These are phyloP conservation scores for Chinchilla lanigera DNA, from an alignment of 2,113 vertebrate genomes.

Conservation along the genomic window DNA sequence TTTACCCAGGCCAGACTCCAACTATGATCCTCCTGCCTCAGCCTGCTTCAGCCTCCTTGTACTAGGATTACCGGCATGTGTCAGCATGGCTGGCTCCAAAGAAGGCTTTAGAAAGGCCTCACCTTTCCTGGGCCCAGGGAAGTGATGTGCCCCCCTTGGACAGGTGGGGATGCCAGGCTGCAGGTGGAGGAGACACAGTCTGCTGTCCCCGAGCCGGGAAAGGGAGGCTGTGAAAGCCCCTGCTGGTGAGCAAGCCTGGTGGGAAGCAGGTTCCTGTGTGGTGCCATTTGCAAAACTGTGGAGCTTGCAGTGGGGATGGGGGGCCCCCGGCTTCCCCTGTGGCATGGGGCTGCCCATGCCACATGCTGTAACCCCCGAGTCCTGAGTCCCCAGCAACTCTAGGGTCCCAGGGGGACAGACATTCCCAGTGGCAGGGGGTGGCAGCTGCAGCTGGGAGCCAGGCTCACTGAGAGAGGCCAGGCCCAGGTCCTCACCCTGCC, in stretches of 20 bases:
- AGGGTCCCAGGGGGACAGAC: not conserved
- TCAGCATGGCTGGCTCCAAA: not conserved
- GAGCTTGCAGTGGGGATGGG: not conserved
- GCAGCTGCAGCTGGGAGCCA: too few species aligned
- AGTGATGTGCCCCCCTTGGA: not conserved
- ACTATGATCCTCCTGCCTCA: not conserved
- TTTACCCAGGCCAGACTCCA: not conserved
- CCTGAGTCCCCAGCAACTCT: not conserved
- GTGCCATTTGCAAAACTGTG: not conserved
- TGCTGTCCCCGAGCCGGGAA: too few species aligned
- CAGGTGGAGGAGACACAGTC: not conserved
- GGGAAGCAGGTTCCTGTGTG: not conserved
- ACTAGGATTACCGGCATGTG: not conserved
- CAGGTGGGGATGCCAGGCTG: not conserved
- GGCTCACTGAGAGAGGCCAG: not conserved
- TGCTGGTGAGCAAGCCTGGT: not conserved
- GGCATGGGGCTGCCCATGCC: not conserved
- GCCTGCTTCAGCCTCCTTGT: not conserved
- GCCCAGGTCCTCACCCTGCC: not conserved
- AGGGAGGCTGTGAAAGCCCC: not conserved
- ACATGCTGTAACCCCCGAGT: fast-evolving
- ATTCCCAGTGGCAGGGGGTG: not conserved
- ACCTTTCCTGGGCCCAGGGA: not conserved
- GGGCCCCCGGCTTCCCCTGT: not conserved
- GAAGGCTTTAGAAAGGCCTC: not conserved